Evolutionary conservation across 2,888 invertebrate species (phyloP).

Genomic region (Apoderus coryli): DNA sequence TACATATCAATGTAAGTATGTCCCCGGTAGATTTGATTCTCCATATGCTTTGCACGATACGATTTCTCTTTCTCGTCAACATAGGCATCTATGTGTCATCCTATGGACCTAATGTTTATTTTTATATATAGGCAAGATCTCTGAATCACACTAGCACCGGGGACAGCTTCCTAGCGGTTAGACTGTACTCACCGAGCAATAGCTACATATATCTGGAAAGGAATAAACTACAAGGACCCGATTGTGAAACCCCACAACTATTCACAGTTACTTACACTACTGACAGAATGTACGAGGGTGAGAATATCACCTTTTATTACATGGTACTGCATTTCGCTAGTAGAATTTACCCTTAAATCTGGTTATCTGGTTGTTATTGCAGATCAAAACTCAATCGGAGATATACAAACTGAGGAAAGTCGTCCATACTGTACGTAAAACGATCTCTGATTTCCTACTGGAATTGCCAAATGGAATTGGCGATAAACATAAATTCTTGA

Average conservation of each 20-base stretch:
- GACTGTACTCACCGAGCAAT: conserved; percentile 28
- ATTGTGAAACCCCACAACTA: conserved; percentile 27
- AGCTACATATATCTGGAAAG: conserved; percentile 27
- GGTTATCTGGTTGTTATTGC: conserved; percentile 17
- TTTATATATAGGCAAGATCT: conserved; percentile 25
- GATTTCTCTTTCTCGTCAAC: too few species aligned
- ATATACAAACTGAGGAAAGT: conserved; percentile 25
- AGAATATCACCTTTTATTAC: conserved; percentile 27
- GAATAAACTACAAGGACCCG: conserved; percentile 16
- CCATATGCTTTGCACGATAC: too few species aligned
- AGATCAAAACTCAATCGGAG: conserved; percentile 29
- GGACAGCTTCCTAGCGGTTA: conserved; percentile 20
- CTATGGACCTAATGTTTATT: conserved; percentile 1
- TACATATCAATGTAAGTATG: conserved; percentile 26
- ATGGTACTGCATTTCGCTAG: too few species aligned
- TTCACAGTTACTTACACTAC: conserved; percentile 28
- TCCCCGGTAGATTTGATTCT: too few species aligned
- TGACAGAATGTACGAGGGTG: conserved; percentile 21
- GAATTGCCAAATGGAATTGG: conserved; percentile 26
- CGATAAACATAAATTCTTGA: conserved; percentile 22
- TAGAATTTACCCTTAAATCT: conserved; percentile 3
- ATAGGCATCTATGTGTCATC: too few species aligned
- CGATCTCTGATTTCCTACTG: conserved; percentile 18
- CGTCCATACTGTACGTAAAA: conserved; percentile 21
- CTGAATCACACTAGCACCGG: conserved; percentile 23